phyloP scores from a whole-genome alignment of 92 coral and sea anemone genomes.

The Epizoanthus scotinus region DNA sequence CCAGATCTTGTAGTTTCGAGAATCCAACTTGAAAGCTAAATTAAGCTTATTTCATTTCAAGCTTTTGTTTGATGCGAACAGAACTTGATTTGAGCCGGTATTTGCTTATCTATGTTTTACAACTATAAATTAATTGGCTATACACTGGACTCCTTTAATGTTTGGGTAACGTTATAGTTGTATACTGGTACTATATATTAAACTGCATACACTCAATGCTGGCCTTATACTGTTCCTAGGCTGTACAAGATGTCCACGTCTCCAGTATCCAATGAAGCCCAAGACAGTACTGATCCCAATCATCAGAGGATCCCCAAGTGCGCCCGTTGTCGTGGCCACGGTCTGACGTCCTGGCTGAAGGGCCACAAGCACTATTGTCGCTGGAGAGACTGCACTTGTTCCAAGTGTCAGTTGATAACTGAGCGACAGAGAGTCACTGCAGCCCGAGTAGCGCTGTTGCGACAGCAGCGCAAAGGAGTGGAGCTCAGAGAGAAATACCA shows the following conservation, averaged over 20 bases:
- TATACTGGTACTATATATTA: no score
- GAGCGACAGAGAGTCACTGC: constrained; percentile 97
- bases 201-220: background rate
- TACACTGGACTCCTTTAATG: no score
- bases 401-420: constrained; percentile 92
- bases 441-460: constrained; percentile 92
- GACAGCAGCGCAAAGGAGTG: constrained; percentile 97
- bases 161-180: no score
- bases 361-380: constrained; percentile 98
- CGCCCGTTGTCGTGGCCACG: constrained; percentile 98
- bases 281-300: constrained; percentile 51
- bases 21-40: no score
- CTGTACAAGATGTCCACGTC: constrained; percentile 30
- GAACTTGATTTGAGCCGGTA: no score
- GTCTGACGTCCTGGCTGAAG: constrained; percentile 96
- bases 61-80: no score
- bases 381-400: constrained; percentile 97
- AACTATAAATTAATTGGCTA: no score
- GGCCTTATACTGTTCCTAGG: background rate
- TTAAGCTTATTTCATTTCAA: no score
- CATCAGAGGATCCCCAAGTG: constrained; percentile 96
- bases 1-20: no score
- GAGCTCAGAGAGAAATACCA: constrained; percentile 80
- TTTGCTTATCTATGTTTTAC: no score
- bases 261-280: constrained; percentile 52